Conservation (phyloP, 2,797 vertebrate species). For the Phataginus tetradactyla region DNA sequence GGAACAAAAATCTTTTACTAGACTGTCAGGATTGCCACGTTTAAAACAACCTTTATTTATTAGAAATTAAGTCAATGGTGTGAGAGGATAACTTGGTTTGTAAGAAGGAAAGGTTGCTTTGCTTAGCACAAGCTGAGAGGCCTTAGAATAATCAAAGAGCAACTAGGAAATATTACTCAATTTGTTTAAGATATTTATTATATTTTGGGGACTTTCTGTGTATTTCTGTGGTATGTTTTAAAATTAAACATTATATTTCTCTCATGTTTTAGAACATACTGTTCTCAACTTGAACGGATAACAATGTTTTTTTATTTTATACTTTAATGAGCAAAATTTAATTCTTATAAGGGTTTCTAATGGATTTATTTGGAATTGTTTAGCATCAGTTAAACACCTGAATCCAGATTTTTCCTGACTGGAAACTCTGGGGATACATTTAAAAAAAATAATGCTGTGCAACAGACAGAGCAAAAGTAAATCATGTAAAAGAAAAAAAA, state of each 20-base stretch:
- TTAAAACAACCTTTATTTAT: background rate
- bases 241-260: background rate
- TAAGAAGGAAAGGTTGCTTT: constrained; percentile 44
- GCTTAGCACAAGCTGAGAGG: background rate
- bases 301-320: constrained; percentile 20
- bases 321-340: background rate
- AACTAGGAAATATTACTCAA: constrained; percentile 43
- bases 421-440: constrained; percentile 18
- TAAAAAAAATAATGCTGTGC: background rate
- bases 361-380: background rate
- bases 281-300: constrained; percentile 26
- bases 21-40: background rate
- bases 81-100: background rate
- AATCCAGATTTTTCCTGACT: background rate
- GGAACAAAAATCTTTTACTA: constrained; percentile 2
- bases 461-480: background rate
- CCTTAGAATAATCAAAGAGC: background rate
- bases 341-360: constrained; percentile 30
- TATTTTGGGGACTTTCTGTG: background rate
- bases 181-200: constrained; percentile 2
- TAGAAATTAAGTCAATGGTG: background rate
- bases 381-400: background rate
- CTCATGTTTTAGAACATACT: background rate
- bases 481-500: background rate
- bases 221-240: background rate